Conservation (phyloP, 1,140 invertebrate genomes). For the Palaemon carinicauda region DNA sequence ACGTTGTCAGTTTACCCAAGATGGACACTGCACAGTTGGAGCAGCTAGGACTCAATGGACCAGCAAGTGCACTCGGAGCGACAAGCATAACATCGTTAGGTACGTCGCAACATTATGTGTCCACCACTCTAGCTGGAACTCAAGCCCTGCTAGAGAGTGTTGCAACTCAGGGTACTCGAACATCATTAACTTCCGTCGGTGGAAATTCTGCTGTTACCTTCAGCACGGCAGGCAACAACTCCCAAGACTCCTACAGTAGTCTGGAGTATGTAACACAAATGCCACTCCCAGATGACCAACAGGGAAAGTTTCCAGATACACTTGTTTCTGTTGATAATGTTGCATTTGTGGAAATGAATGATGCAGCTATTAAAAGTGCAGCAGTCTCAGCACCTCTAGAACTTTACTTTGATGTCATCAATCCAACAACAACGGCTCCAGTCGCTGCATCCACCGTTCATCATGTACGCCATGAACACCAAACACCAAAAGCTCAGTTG, state of each 20-base stretch:
- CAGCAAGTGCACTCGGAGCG: neutral
- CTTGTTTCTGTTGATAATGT: conserved; percentile 49
- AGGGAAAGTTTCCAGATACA: conserved; percentile 38
- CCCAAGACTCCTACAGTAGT: conserved; percentile 34
- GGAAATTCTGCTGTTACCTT: conserved; percentile 37
- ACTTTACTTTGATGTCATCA: conserved; percentile 53
- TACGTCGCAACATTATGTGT: conserved; percentile 32
- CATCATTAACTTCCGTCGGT: neutral
- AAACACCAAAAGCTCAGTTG: conserved; percentile 48
- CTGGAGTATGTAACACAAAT: conserved; percentile 46
- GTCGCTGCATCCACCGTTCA: conserved; percentile 6
- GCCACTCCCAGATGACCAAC: conserved; percentile 41
- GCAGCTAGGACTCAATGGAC: conserved; percentile 36
- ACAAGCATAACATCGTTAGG: conserved; percentile 13
- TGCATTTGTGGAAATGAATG: conserved; percentile 53
- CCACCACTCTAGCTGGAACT: conserved; percentile 16
- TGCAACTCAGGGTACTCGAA: conserved; percentile 12
- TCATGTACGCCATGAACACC: conserved; percentile 45
- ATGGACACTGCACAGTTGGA: conserved; percentile 45
- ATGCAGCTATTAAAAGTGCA: conserved; percentile 43
- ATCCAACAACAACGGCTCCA: conserved; percentile 27
- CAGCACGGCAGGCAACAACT: neutral
- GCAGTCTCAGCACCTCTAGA: conserved; percentile 16
- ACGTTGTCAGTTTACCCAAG: conserved; percentile 47
- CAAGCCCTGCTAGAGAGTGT: conserved; percentile 39